Conservation (phyloP, 64 coral and sea anemone species). For the Anthopleura sola region DNA sequence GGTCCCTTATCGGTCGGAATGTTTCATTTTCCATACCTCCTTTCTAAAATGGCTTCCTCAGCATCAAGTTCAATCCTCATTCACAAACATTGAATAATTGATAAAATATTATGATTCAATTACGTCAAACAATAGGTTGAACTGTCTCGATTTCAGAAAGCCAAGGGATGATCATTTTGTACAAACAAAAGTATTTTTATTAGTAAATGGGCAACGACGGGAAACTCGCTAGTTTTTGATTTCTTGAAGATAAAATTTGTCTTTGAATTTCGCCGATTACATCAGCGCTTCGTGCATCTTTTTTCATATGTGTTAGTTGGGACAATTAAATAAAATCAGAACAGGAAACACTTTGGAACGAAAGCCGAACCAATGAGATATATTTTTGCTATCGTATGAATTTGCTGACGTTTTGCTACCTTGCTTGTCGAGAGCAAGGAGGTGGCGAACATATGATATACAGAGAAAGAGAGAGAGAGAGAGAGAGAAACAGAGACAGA, state of each 20-base stretch:
- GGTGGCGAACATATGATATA: neutral
- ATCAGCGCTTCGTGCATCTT: neutral
- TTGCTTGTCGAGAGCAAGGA: neutral
- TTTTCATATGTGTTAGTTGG: neutral
- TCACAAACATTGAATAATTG: neutral
- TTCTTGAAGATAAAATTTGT: neutral
- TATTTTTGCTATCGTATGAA: neutral
- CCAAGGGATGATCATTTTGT: neutral
- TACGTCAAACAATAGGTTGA: neutral
- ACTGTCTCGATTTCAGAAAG: neutral
- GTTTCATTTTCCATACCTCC: neutral
- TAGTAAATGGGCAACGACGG: neutral
- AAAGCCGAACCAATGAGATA: neutral
- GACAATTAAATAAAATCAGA: neutral
- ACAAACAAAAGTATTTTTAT: neutral
- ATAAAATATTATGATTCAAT: neutral
- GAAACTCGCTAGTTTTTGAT: neutral
- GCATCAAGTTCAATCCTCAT: neutral
- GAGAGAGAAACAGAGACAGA: no score
- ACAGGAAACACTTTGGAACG: neutral
- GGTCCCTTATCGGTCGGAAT: neutral
- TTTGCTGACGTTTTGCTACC: neutral
- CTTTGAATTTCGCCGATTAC: constrained; percentile 6
- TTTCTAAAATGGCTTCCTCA: neutral
- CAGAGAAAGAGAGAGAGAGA: neutral